Evolutionary conservation across 2,888 invertebrate genomes (phyloP), one percentile per base, ranked within the genome.

Genomic region (Drosophila neonasuta): DNA sequence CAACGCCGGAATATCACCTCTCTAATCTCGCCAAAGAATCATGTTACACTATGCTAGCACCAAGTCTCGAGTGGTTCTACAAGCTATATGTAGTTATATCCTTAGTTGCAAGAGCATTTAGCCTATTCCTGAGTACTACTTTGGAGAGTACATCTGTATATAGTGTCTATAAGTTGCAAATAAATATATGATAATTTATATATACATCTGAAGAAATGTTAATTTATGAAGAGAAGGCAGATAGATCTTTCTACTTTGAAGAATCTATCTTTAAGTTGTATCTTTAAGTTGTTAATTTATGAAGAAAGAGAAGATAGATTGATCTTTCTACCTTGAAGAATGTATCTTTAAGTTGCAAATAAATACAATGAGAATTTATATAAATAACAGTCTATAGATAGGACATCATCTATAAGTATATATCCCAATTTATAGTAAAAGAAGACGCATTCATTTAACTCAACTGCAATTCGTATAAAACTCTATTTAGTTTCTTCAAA

Each of bases 21-120:
- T 51, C 46, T 39, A 67, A 73, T 48, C 61, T 71, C 79, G 79
- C 80, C 86, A 80, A 80, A 80, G 80, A 80, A 63, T 50, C 62
- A 44, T 59, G 69, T 79, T 79, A 84, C 50, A 72, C 57, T 61
- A 65, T 10, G 17, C n/a, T 44, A 54, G n/a, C 17, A 11, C 29
- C 29, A 13, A 39, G 39, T 51, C 20, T 3, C 17, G 44, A 44
- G 44, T 24, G 10, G 20, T 20, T 36, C 11, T 11, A 36, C 60
- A 54, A 51, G 52, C 9, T 45, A 36, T 10, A 6, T 13, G 8
- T 36, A 41, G 13, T 13, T 11, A 11, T n/a, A 36, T 2, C 7
- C 10, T 24, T 45, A 50, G 32, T 34, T 11, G n/a, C 11, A 58
- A 54, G 36, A 6, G 57, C 67, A 48, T 71, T 59, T 70, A 54